phyloP scores from a whole-genome alignment of 2,113 vertebrate genomes.

The Muscicapa adusta region DNA sequence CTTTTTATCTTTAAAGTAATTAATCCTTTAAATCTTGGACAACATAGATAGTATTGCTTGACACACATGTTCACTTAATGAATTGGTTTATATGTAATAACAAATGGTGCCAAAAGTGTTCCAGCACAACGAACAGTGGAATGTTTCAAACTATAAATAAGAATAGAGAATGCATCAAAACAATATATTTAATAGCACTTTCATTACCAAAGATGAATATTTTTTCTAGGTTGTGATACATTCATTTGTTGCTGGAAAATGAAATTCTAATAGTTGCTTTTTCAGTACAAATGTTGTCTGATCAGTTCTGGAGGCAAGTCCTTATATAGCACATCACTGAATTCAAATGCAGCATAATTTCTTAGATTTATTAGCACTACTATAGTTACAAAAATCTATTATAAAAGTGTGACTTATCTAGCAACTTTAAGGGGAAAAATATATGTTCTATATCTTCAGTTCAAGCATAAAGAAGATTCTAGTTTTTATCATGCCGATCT shows the following conservation, averaged over 20 bases:
- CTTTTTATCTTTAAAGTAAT: background rate
- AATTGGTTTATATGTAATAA: background rate
- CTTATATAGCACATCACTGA: background rate
- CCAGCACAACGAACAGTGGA: background rate
- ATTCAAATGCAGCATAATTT: background rate
- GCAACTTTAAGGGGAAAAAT: background rate
- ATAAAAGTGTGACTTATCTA: background rate
- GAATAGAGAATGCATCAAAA: background rate
- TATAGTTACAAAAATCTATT: background rate
- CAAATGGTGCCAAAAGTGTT: background rate
- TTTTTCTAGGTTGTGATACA: background rate
- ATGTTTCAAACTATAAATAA: background rate
- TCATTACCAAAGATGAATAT: background rate
- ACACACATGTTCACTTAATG: background rate
- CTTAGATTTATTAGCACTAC: slow-evolving; percentile 22
- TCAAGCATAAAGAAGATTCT: background rate
- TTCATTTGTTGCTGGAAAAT: background rate
- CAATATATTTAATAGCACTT: background rate
- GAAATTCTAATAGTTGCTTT: slow-evolving; percentile 32
- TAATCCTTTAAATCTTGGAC: background rate
- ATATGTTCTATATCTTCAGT: background rate
- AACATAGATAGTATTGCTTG: background rate
- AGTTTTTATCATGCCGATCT: background rate
- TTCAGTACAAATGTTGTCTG: background rate
- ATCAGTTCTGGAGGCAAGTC: background rate